Conservation (phyloP, 2,888 invertebrate genomes). For the Agriotes lineatus region DNA sequence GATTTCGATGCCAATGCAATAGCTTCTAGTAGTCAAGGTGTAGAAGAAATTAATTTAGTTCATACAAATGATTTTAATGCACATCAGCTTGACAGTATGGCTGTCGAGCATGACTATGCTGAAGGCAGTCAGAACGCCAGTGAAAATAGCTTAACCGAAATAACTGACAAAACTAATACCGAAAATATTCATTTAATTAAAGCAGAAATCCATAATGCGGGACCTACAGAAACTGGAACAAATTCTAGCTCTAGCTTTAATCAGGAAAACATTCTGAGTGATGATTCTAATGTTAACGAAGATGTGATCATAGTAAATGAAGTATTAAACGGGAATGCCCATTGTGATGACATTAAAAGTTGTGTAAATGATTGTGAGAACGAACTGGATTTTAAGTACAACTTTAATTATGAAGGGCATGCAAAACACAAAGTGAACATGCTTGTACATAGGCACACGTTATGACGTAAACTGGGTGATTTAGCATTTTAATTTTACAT, state of each 20-base stretch:
- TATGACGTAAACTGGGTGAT: conserved; percentile 59
- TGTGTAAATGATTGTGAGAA: conserved; percentile 20
- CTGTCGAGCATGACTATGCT: neutral
- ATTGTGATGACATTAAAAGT: conserved; percentile 34
- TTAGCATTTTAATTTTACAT: conserved; percentile 10
- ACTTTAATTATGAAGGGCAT: conserved; percentile 55
- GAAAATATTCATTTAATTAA: conserved; percentile 41
- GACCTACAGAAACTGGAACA: conserved; percentile 32
- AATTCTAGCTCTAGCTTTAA: conserved; percentile 31
- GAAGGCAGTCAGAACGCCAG: neutral
- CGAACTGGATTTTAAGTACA: conserved; percentile 50
- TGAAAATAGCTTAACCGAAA: conserved; percentile 3
- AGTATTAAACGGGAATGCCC: conserved; percentile 28
- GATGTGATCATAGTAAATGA: conserved; percentile 41
- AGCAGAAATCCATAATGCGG: conserved; percentile 49
- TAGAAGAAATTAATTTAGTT: conserved; percentile 9
- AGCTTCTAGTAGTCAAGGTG: conserved; percentile 9
- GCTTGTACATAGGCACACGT: conserved; percentile 65
- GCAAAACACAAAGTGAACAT: conserved; percentile 60
- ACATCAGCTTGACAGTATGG: neutral
- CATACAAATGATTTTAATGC: neutral
- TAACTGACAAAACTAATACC: neutral
- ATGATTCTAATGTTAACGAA: conserved; percentile 21
- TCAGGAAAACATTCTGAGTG: conserved; percentile 20
- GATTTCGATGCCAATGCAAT: conserved; percentile 7